Evolutionary conservation across 2,797 vertebrate genomes (phyloP).

Genomic region (Pseudocheirus occidentalis): DNA sequence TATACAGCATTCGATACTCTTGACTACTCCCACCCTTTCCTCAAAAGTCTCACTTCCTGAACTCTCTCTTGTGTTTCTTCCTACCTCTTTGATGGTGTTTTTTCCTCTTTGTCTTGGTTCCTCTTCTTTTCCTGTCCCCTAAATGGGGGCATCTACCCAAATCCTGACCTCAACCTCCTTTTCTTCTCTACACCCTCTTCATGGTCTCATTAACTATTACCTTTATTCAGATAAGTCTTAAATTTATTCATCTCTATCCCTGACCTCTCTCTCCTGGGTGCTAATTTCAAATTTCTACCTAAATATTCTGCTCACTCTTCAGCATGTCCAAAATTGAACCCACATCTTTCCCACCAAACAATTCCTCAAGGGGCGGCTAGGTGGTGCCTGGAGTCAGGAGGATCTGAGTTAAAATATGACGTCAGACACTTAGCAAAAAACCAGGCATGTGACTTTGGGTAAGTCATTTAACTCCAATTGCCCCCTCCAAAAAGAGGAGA

Average conservation of each 20-base stretch:
- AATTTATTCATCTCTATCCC: background rate
- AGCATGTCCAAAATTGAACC: background rate
- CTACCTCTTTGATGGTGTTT: background rate
- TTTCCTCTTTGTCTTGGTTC: background rate
- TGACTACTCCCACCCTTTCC: background rate
- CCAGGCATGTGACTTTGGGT: too few species aligned
- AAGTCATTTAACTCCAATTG: too few species aligned
- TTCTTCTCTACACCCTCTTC: background rate
- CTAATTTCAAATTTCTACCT: background rate
- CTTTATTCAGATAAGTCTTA: background rate
- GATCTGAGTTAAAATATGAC: too few species aligned
- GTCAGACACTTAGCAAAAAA: too few species aligned
- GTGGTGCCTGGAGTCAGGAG: too few species aligned
- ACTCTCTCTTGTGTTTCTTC: background rate
- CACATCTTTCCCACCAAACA: conserved; percentile 8
- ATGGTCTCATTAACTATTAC: background rate
- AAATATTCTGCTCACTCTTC: background rate
- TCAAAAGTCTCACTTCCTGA: background rate
- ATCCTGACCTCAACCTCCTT: background rate
- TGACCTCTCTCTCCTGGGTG: background rate
- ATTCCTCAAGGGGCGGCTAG: background rate
- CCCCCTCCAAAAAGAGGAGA: too few species aligned
- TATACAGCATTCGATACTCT: background rate
- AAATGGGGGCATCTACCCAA: background rate
- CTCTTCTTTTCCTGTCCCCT: background rate